Evolutionary conservation across 1,140 invertebrate genomes (phyloP), one percentile per base, ranked within the genome.

Genomic region (Pseudomyrmex dendroicus): DNA sequence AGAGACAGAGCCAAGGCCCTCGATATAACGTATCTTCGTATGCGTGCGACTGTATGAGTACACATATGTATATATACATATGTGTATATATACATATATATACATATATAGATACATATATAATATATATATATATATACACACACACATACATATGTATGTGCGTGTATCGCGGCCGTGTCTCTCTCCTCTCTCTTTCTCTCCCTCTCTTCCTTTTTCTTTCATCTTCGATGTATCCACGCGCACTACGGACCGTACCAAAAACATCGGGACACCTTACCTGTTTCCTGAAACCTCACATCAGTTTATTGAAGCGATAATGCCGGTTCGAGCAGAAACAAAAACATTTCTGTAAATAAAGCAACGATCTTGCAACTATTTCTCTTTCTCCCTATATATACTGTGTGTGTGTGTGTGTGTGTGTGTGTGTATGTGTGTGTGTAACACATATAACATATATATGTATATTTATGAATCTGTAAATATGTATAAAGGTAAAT

Each of bases 1-100:
- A 83, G 83, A 88, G 82, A 84, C 73, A 83, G 87, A 89, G 83
- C 87, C 86, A 89, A 88, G 89, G 89, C 86, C 87, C 89, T 88
- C 85, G 61, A 77, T 85, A 85, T 83, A 87, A 78, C 77, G 73
- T 72, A 74, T 72, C 64, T 54, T 68, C 35, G 78, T 74, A 44
- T 48, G 57, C 62, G 44, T 59, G 67, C 13, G 82, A 48, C 25
- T 73, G 35, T 80, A 61, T 87, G 73, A n/a, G 61, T 82, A 12
- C 25, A 73, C 25, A 77, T 87, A 70, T 15, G 59, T 52, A 20
- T 70, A 63, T 86, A 57, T 63, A 56, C 20, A 80, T 63, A 72
- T 56, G 77, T 68, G 77, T 1, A 44, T 35, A 73, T 25, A 77
- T 87, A 64, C 12, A 63, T 7, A 35, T 7, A 35, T 35, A 35